Evolutionary conservation across 2,797 vertebrate genomes (phyloP).

Genomic region (Thaleichthys pacificus): DNA sequence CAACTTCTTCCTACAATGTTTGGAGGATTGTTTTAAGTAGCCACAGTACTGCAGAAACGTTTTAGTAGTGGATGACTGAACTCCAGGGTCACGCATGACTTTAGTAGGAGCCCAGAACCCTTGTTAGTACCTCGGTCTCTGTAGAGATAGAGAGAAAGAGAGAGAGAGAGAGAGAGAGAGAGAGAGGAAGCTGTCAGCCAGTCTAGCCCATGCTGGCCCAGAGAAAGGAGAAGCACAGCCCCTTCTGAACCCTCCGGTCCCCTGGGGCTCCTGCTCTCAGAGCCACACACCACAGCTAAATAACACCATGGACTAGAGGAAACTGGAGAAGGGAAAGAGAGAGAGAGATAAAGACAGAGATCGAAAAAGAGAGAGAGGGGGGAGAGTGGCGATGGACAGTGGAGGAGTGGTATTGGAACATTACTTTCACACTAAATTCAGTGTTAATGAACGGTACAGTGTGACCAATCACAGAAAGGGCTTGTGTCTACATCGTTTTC

Average conservation of each 20-base stretch:
- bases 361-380: slow-evolving; percentile 7
- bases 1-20: too few species aligned
- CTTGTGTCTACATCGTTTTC: not conserved
- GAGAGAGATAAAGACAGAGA: slow-evolving; percentile 15
- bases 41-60: slow-evolving; percentile 25
- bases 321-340: not conserved
- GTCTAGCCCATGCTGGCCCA: slow-evolving; percentile 50
- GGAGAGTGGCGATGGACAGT: slow-evolving; percentile 25
- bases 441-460: not conserved
- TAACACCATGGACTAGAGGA: slow-evolving; percentile 41
- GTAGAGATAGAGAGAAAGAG: slow-evolving; percentile 12
- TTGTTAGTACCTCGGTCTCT: slow-evolving; percentile 32
- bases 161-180: not conserved
- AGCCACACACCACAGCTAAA: slow-evolving; percentile 29
- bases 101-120: slow-evolving; percentile 46
- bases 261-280: slow-evolving; percentile 40
- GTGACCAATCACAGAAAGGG: slow-evolving; percentile 42
- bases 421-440: not conserved
- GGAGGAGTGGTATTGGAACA: slow-evolving; percentile 41
- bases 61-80: slow-evolving; percentile 55
- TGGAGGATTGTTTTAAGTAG: slow-evolving; percentile 15
- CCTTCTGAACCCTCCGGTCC: slow-evolving; percentile 30
- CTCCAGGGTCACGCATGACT: slow-evolving; percentile 42
- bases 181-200: slow-evolving; percentile 22
- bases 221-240: slow-evolving; percentile 51